Conservation (phyloP, 1,140 invertebrate genomes). For the Zaprionus ornatus region DNA sequence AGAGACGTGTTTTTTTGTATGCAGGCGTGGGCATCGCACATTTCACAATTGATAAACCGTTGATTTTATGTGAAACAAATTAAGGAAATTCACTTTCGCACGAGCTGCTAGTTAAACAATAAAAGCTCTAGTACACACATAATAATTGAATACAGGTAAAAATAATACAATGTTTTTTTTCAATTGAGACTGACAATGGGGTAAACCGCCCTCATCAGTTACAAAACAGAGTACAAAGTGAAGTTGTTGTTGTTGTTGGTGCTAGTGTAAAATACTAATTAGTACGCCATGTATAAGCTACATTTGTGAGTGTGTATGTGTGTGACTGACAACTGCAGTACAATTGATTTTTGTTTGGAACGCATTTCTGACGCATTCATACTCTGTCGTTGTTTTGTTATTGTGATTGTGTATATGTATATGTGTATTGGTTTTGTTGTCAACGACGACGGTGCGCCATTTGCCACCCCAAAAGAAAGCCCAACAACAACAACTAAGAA, state of each 20-base stretch:
- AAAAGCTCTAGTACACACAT: not conserved
- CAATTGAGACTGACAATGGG: conserved; percentile 6
- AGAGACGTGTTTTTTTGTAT: conserved; percentile 36
- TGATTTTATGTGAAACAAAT: conserved; percentile 40
- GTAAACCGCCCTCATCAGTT: conserved; percentile 46
- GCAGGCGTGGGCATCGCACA: conserved; percentile 37
- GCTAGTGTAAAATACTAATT: conserved; percentile 14
- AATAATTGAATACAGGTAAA: conserved; percentile 29
- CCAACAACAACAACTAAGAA: not conserved
- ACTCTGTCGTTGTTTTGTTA: conserved; percentile 30
- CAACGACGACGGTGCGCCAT: conserved; percentile 32
- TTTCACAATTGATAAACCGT: conserved; percentile 35
- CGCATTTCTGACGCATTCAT: conserved; percentile 38
- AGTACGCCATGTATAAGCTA: not conserved
- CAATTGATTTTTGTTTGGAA: conserved; percentile 67
- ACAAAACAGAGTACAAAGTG: conserved; percentile 58
- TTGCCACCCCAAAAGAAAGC: conserved; percentile 32
- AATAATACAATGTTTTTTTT: conserved; percentile 25
- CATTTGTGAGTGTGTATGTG: conserved; percentile 21
- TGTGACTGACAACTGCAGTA: conserved; percentile 20
- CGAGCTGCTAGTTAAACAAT: conserved; percentile 6
- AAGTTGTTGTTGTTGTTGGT: conserved; percentile 29
- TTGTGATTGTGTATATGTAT: conserved; percentile 8
- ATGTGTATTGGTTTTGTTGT: conserved; percentile 31
- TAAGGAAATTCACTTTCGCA: conserved; percentile 8